phyloP scores from a whole-genome alignment of 1,140 invertebrate species.

The Nephila pilipes region DNA sequence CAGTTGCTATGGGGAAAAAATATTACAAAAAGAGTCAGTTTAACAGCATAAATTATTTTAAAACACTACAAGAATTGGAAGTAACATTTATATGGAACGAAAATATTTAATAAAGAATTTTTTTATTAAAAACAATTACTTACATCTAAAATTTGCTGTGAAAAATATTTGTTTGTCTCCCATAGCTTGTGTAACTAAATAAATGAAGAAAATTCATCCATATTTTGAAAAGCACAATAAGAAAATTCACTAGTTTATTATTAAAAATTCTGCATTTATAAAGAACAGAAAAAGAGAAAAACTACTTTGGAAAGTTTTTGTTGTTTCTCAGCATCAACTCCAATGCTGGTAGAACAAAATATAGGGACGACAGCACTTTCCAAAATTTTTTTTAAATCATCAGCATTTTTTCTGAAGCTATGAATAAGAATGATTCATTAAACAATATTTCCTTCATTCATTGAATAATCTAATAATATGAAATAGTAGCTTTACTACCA shows the following conservation, averaged over 20 bases:
- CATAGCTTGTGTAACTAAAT: conserved; percentile 91
- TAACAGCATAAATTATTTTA: neutral
- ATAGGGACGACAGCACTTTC: conserved; percentile 97
- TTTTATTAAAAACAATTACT: no score
- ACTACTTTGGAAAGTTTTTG: conserved; percentile 92
- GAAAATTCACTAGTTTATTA: neutral
- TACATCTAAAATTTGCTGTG: conserved; percentile 89
- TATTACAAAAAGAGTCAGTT: neutral
- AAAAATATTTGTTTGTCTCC: conserved; percentile 98
- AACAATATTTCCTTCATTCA: no score
- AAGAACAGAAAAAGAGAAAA: neutral
- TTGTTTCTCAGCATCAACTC: conserved; percentile 91
- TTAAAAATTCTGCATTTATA: neutral
- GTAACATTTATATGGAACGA: neutral
- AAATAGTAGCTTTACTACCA: no score
- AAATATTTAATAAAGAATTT: conserved; percentile 12
- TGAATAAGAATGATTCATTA: conserved; percentile 80
- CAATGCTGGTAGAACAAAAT: conserved; percentile 94
- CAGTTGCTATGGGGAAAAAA: conserved; percentile 80
- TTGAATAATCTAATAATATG: no score
- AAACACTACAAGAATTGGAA: neutral
- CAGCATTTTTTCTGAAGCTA: conserved; percentile 96
- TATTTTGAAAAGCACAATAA: conserved; percentile 70
- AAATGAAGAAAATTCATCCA: conserved; percentile 74
- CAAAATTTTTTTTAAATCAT: conserved; percentile 93